Evolutionary conservation across 2,888 invertebrate genomes (phyloP), one percentile per base, ranked within the genome.

Genomic region (Schizotus pectinicornis): DNA sequence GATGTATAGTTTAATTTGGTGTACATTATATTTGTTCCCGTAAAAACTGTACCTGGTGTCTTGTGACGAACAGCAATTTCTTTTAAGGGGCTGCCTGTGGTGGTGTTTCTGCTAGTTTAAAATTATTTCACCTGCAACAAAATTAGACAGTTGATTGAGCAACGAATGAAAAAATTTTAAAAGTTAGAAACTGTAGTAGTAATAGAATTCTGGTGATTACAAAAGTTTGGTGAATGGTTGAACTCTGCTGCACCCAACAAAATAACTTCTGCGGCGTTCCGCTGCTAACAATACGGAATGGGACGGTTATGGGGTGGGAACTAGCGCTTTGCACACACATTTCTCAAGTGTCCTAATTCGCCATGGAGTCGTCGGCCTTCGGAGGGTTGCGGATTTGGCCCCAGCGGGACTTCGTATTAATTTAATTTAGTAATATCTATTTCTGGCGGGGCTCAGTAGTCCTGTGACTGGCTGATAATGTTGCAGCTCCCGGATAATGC

Each of bases 391-490:
- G 48, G 55, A 56, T 56, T 56, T 41, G 37, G 49, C 55, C 55
- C 22, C 49, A 37, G 55, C 55, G 49, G 55, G 55, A 62, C 54
- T 49, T 54, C 30, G 62, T 47, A 61, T 63, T 54, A 59, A 59
- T 63, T 61, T 59, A 63, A 59, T 61, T 63, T 49, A 61, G 58
- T 53, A 56, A 56, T 53, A 63, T 63, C 63, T 58, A 51, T 56
- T 61, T 61, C 59, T 55, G 36, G 52, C 11, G 49, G 50, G 59
- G 41, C 56, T 41, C 46, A 50, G 55, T 39, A 50, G 51, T 41
- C 56, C 58, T 58, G 48, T 38, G 42, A 53, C 48, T 43, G 43
- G 42, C 38, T 53, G 58, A 53, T 53, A 54, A 59, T 59, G 53
- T 49, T 52, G 53, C 34, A 52, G 52, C 53, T 56, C 32, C 35